A percentile compares a stretch with the other conserved stretches of the same genome.
Conservation (phyloP, 2,113 vertebrate genomes). For the Perca fluviatilis region DNA sequence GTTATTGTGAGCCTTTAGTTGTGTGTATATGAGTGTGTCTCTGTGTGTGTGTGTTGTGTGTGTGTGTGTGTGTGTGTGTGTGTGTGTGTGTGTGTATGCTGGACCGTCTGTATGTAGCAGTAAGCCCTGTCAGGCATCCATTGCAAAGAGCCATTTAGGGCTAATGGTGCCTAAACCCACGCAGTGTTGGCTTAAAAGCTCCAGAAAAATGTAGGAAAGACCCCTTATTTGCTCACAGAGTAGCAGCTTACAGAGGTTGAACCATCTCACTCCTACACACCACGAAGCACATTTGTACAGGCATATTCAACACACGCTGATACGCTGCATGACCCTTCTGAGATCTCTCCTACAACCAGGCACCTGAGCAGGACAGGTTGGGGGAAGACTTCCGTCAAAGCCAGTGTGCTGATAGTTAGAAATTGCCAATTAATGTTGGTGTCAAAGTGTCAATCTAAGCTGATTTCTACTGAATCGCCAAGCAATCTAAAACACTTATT, state of each 20-base stretch:
- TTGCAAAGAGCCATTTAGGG: slow-evolving; percentile 40
- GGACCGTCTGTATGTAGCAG: slow-evolving; percentile 2
- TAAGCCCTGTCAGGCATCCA: slow-evolving; percentile 22
- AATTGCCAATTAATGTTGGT: slow-evolving; percentile 79
- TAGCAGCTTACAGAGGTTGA: slow-evolving; percentile 37
- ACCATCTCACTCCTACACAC: slow-evolving; percentile 46
- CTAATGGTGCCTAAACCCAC: slow-evolving; percentile 64
- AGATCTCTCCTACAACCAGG: slow-evolving; percentile 20
- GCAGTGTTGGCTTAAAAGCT: slow-evolving; percentile 48
- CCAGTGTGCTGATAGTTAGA: slow-evolving; percentile 62
- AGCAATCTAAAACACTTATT: slow-evolving; percentile 75
- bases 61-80: background rate
- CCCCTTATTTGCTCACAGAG: slow-evolving; percentile 46
- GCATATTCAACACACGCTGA: slow-evolving; percentile 29
- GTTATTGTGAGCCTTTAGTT: slow-evolving; percentile 17
- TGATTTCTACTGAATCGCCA: slow-evolving; percentile 77
- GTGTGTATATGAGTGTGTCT: slow-evolving; percentile 6
- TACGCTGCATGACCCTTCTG: slow-evolving; percentile 2
- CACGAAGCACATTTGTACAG: slow-evolving; percentile 43
- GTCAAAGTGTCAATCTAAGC: slow-evolving; percentile 82
- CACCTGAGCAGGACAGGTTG: slow-evolving; percentile 31
- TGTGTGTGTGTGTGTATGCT: background rate
- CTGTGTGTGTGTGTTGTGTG: background rate
- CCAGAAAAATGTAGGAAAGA: slow-evolving; percentile 58
- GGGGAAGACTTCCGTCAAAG: slow-evolving; percentile 60